Base-by-base conservation (phyloP, 2,888 invertebrate species). In the Coelopa pilipes region DNA sequence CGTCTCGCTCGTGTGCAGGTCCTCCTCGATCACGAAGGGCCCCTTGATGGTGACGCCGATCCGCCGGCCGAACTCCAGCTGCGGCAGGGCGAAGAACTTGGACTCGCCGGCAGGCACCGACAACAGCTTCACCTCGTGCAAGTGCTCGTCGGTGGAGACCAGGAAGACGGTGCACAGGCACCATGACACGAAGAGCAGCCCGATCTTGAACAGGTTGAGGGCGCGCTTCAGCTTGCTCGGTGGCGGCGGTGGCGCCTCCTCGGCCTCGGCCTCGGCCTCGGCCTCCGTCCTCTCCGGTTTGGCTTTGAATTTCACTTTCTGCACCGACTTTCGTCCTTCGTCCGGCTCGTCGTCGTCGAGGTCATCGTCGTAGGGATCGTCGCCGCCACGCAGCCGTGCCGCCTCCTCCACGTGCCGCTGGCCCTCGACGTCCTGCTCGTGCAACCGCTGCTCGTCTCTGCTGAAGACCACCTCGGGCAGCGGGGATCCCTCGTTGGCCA, bases 111-210 rank as follows among this genome's bases (percentile, higher is more conserved):
- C 47, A 13, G 78, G 72, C 59, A 93, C 87, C 0, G 90, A 90
- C 0, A 93, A 87, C 80, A 92, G 90, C 78, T 91, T 90, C 53
- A 88, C 87, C 5, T 88, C 82, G 17, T 89, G 87, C n/a, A 90
- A 88, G 79, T 89, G 91, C 78, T 92, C 93, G 72, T 89, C 90
- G 80, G 91, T 92, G 77, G 90, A 87, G 85, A 93, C 90, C 78
- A 94, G 89, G 3, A 90, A 89, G 0, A 89, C 87, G 0, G 92
- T 91, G 84, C 92, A 92, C 77, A 91, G 86, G 0, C 90, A 77
- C 93, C 93, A 93, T 67, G 90, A 88, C 0, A 87, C 85, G 1
- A 91, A 85, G 0, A 93, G 87, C 0, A 90, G 74, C 0, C 86
- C 81, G 79, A 92, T 89, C 78, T 82, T 84, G 2, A 76, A 11